These are phyloP conservation scores for Sus scrofa DNA, from an alignment of 2,113 vertebrate genomes.

Conservation along the genomic window T2T-Sscrofa CM000818.6:15427001-15427500, in stretches of 20 bases:
- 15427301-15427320: not conserved
- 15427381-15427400: not conserved
- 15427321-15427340: not conserved
- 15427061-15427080: not conserved
- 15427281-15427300: not conserved
- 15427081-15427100: not conserved
- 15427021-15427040: not conserved
- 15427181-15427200: not conserved
- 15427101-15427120: not conserved
- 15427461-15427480: not conserved
- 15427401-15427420: not conserved
- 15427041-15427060: not conserved
- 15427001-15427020: not conserved
- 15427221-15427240: not conserved
- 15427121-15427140: not conserved
- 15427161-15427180: not conserved
- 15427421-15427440: slow-evolving; percentile 9
- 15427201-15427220: not conserved
- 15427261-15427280: not conserved
- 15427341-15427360: not conserved
- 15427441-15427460: not conserved
- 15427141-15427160: not conserved
- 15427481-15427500: not conserved
- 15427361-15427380: not conserved
- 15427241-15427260: not conserved